Evolutionary conservation across 2,113 vertebrate genomes (phyloP), one percentile per base, ranked within the genome.

Genomic region (Vombatus ursinus): DNA sequence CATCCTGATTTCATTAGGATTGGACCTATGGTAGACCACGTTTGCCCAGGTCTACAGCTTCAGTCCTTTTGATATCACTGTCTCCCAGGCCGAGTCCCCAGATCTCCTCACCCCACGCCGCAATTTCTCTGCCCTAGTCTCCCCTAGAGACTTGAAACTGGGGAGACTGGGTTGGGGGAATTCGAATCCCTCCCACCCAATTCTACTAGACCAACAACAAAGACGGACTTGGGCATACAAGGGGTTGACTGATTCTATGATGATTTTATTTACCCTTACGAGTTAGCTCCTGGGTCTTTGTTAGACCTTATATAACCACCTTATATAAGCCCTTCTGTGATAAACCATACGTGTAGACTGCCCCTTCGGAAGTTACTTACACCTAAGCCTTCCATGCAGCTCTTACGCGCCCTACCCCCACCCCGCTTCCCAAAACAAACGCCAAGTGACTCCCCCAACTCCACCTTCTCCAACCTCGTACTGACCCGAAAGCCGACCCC

Each of bases 391-490:
- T 22, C 52, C 24, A 50, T 23, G 19, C 50, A 44, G 31, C 52
- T 28, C 23, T 25, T 12, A 37, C 1, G 16, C 28, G 10, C n/a
- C 53, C 7, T 50, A 14, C 50, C 26, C 12, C 4, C 22, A 37
- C 9, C 12, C 22, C 44, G 94, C 1, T 92, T 50, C 91, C 28
- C 93, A 28, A 50, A 91, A 47, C 84, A 37, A 94, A 51, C 91
- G 77, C 44, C 96, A 93, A 96, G 48, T 47, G 91, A 94, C 93
- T 93, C 25, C 50, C 89, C 52, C 89, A 91, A 68, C 48, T 31
- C 14, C 31, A 48, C 52, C 48, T n/a, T 89, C 44, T 49, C 90
- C 2, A 52, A n/a, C 77, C 49, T 8, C 49, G 19, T 16, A 68
- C 12, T n/a, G 61, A 68, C 31, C 61, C 3, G 68, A 37, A 3